Base-by-base conservation (phyloP, 1,140 invertebrate genomes). In the Phortica variegata region DNA sequence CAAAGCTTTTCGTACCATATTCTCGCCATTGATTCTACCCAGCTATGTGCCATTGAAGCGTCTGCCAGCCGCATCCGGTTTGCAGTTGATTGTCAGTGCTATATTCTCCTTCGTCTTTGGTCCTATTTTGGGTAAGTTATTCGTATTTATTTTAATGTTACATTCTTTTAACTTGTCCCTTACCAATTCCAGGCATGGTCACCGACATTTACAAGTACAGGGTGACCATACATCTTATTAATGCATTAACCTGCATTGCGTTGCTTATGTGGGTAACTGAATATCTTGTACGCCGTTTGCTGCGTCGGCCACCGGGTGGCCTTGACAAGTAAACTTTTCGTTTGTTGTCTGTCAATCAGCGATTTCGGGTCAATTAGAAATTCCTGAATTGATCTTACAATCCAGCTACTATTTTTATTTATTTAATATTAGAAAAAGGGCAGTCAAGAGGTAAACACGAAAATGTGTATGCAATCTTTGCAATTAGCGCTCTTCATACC, bases 1-100 rank as follows among this genome's bases (percentile, higher is more conserved):
- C 21, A 88, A 87, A 75, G 86, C 85, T 0, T 75, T 87, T 13
- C 77, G 85, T 44, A 83, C 85, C 32, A 85, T 88, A 0, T 87
- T 85, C 59, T 84, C 85, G 68, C 79, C 82, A 3, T 71, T 87
- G 3, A 81, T 88, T 3, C 83, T 88, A 49, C 84, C 86, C 2
- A 83, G 79, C 61, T 83, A 86, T 58, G 83, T 87, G 6, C 80
- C 84, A 0, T 57, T 86, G 17, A 80, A 84, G 16, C 77, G 82
- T 36, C 58, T 86, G 41, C 78, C 84, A 3, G 83, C 84, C 31
- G 85, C 85, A 15, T 81, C 82, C 2, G 80, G 83, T 0, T 81
- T 87, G 31, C 84, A 86, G 65, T 81, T 84, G 77, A 77, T 85
- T 20, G 77, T 79, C 23, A 85, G 85, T 62, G 83, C 84, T 7